These are phyloP conservation scores for Cyaniris semiargus DNA, from an alignment of 2,888 invertebrate species.

Conservation along the genomic window DNA sequence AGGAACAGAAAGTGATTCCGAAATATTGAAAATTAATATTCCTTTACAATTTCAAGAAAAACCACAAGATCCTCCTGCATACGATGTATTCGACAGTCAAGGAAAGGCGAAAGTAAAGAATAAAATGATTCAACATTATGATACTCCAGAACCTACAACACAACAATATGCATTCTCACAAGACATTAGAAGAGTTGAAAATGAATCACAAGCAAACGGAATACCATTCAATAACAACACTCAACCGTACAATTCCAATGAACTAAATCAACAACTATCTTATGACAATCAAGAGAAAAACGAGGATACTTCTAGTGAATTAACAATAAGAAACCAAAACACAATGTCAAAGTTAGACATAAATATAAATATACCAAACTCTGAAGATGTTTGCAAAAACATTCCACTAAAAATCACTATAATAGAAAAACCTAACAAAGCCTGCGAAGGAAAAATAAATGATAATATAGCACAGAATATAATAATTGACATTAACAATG, in stretches of 20 bases:
- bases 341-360: not conserved
- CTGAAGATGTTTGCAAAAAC: not conserved
- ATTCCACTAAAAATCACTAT: slow-evolving; percentile 17
- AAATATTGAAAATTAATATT: not conserved
- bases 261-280: not conserved
- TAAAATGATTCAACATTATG: not conserved
- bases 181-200: not conserved
- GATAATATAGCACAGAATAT: not conserved
- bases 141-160: not conserved
- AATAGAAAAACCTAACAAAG: not conserved
- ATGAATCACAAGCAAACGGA: not conserved
- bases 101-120: not conserved
- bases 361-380: not conserved
- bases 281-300: not conserved
- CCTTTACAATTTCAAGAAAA: not conserved
- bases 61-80: not conserved
- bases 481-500: not conserved
- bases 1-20: not conserved
- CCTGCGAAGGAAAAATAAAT: not conserved
- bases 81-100: not conserved
- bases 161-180: not conserved
- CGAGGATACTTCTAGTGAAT: not conserved
- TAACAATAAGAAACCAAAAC: not conserved
- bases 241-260: not conserved
- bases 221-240: not conserved